Evolutionary conservation across 2,888 invertebrate genomes (phyloP), one percentile per base, ranked within the genome.

Genomic region (Abrostola tripartita): DNA sequence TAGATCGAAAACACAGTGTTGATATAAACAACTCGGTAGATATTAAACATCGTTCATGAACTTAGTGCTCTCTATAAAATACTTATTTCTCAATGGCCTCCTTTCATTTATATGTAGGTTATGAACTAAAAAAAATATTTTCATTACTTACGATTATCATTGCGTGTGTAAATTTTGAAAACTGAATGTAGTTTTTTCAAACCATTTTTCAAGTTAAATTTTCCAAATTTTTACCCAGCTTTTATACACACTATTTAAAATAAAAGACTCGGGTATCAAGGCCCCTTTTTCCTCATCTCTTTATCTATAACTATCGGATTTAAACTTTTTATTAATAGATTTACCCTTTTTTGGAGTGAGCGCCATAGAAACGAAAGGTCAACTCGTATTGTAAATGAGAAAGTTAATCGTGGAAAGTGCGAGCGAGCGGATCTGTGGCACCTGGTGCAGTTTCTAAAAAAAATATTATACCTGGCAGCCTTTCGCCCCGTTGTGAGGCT

Each of bases 391-490:
- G 91, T 90, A 88, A 91, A 91, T 89, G 91, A 92, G 94, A 94
- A 94, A 93, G 94, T 94, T 92, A 90, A 93, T 92, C 90, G 90
- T 90, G 92, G 93, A 94, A 93, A 94, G 94, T 93, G 89, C 85
- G 89, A 86, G 87, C 88, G 87, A 86, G 82, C 87, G 88, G 88
- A 89, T 90, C 88, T 87, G 86, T 80, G 84, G 88, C 88, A 87
- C 86, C 88, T 80, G 85, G 85, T 87, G 85, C 86, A 83, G 85
- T 90, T 90, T 90, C 88, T 88, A 90, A 89, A 89, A 87, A 86
- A 85, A 82, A 81, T 81, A 83, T 79, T 71, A 50, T 69, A 58
- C 77, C 74, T 65, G 72, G 74, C 70, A 77, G 78, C 80, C 78
- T 82, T 82, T 83, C 79, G 78, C 76, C 75, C 78, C 76, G 74